Evolutionary conservation across 2,888 invertebrate genomes (phyloP), one percentile per base, ranked within the genome.

Genomic region (Lasioglossum oenotherae): DNA sequence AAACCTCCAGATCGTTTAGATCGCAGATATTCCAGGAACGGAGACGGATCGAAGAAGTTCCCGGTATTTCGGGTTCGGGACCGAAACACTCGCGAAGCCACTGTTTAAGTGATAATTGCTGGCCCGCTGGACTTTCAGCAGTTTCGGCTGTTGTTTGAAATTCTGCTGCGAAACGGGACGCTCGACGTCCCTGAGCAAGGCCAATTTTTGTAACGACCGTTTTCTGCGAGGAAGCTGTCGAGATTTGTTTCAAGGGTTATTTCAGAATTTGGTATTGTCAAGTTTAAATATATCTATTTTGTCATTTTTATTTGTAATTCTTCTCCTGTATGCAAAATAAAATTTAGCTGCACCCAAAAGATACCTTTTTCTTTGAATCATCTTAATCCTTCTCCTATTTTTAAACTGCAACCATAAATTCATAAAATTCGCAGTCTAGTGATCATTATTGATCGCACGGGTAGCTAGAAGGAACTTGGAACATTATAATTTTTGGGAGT

Each of bases 1-100:
- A 79, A 85, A 80, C 87, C 41, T 31, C 80, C 74, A 77, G 87
- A 87, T 87, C 89, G 82, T 84, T 80, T 78, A 77, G 89, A 81
- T 87, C 87, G 72, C n/a, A 60, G 78, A 83, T 85, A 89, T 81
- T 81, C 75, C 4, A 5, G 67, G 78, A 81, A 86, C 86, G 86
- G 81, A 86, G 86, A 79, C 76, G 69, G 76, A 85, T 81, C 81
- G 81, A 78, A 81, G 78, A 78, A 81, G 81, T 71, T 67, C 14
- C n/a, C 8, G 81, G 67, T 60, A 81, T 81, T 64, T 27, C 16
- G 57, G 74, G 64, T 77, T 78, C 74, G 16, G 44, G 4, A 16
- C 4, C 41, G 41, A 16, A 60, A 35, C 60, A 16, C 46, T 12
- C 35, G n/a, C 44, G 14, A 19, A 16, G 46, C n/a, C 23, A 4